phyloP scores from a whole-genome alignment of 1,140 invertebrate species.

The Homarus americanus region DNA sequence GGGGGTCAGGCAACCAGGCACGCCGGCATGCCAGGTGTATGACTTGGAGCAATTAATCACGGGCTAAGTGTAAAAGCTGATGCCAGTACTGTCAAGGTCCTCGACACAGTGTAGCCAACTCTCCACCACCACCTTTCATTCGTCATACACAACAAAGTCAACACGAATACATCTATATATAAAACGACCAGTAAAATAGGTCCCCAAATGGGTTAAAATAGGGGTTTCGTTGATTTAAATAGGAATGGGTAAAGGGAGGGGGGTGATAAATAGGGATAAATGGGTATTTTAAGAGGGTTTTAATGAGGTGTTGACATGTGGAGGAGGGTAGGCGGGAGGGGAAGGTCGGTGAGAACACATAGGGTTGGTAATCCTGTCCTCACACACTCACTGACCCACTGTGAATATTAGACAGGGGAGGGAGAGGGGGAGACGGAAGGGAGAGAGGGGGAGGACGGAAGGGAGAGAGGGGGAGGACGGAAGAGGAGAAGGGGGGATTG shows the following conservation, averaged over 20 bases:
- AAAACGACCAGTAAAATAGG: too few species aligned
- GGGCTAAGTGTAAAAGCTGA: not conserved
- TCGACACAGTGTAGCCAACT: not conserved
- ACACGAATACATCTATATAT: not conserved
- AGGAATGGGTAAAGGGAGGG: not conserved
- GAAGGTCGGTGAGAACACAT: not conserved
- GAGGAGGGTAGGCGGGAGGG: too few species aligned
- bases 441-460: not conserved
- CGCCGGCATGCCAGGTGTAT: not conserved
- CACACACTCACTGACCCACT: not conserved
- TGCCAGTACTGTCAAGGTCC: not conserved
- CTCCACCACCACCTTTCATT: not conserved
- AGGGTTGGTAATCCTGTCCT: not conserved
- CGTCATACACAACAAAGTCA: not conserved
- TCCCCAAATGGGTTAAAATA: too few species aligned
- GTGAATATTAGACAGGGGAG: not conserved
- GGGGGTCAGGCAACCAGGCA: not conserved
- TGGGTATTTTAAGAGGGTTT: too few species aligned
- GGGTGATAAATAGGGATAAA: not conserved
- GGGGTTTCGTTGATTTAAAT: too few species aligned
- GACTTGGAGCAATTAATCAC: not conserved
- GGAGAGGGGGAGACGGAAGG: not conserved
- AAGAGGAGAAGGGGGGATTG: not conserved
- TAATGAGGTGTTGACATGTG: too few species aligned
- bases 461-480: not conserved